These are phyloP conservation scores for Anaspis maculata DNA, from an alignment of 2,888 invertebrate species.

Conservation along the genomic window DNA sequence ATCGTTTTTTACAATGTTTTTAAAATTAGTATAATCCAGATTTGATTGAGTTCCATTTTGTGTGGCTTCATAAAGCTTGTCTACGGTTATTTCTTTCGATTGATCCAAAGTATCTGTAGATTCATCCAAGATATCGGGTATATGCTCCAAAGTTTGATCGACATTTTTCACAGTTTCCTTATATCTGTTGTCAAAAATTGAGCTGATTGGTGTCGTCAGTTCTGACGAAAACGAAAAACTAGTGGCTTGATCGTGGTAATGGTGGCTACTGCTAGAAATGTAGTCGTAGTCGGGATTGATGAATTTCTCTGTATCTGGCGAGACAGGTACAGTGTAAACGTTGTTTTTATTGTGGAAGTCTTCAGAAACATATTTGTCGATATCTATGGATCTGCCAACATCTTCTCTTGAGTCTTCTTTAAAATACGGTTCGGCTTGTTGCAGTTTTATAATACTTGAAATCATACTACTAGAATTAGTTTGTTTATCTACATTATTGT, in stretches of 20 bases:
- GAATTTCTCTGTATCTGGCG: constrained; percentile 38
- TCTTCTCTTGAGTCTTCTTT: constrained; percentile 16
- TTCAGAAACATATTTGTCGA: constrained; percentile 44
- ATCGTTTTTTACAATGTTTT: constrained; percentile 27
- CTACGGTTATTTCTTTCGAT: constrained; percentile 17
- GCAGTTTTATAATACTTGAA: constrained; percentile 8
- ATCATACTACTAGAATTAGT: no score
- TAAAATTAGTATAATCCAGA: constrained; percentile 28
- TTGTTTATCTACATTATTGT: constrained; percentile 11
- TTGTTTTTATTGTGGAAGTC: constrained; percentile 46
- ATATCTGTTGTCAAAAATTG: constrained; percentile 48
- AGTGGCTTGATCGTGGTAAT: constrained; percentile 4
- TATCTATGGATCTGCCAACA: constrained; percentile 33
- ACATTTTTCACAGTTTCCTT: constrained; percentile 48
- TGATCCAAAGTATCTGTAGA: constrained; percentile 10
- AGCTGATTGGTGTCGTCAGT: constrained; percentile 49
- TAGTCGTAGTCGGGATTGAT: constrained; percentile 20
- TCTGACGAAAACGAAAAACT: constrained; percentile 17
- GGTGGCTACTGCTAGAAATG: neutral
- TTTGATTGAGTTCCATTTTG: constrained; percentile 23
- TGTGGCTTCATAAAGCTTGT: constrained; percentile 19
- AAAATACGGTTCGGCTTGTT: constrained; percentile 5
- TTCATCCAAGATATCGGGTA: constrained; percentile 15
- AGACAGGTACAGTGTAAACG: constrained; percentile 47
- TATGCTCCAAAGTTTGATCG: constrained; percentile 42